These are phyloP conservation scores for Scaptomyza hsui DNA, from an alignment of 1,140 invertebrate species.

Conservation along the genomic window DNA sequence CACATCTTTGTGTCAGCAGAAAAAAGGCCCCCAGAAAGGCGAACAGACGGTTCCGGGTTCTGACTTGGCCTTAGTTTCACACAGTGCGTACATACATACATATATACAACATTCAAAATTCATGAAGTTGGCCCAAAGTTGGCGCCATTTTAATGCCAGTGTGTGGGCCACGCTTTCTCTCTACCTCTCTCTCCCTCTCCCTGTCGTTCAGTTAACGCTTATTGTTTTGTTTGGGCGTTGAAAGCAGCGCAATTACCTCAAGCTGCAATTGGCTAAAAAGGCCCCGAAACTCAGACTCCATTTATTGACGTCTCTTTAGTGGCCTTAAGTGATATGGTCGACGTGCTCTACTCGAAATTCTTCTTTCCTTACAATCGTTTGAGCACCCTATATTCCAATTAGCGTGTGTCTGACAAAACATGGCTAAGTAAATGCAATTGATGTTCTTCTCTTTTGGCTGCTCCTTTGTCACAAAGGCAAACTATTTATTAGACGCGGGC, in stretches of 20 bases:
- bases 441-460: neutral
- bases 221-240: constrained; percentile 54
- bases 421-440: constrained; percentile 3
- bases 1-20: constrained; percentile 70
- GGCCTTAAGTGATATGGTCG: constrained; percentile 43
- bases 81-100: constrained; percentile 32
- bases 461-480: constrained; percentile 5
- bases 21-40: constrained; percentile 26
- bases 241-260: constrained; percentile 68
- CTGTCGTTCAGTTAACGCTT: constrained; percentile 32
- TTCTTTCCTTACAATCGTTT: neutral
- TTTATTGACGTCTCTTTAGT: constrained; percentile 66
- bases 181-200: no score
- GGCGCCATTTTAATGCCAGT: constrained; percentile 68
- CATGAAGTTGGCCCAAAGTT: constrained; percentile 72
- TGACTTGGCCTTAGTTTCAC: constrained; percentile 57
- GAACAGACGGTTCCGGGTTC: constrained; percentile 18
- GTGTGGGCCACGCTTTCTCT: no score
- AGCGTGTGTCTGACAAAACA: constrained; percentile 12
- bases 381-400: constrained; percentile 20
- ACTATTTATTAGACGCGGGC: neutral
- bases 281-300: constrained; percentile 23
- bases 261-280: constrained; percentile 36
- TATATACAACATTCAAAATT: constrained; percentile 71
- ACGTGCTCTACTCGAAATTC: constrained; percentile 12